Conservation (phyloP, 2,113 vertebrate genomes). For the Brienomyrus longianalis region DNA sequence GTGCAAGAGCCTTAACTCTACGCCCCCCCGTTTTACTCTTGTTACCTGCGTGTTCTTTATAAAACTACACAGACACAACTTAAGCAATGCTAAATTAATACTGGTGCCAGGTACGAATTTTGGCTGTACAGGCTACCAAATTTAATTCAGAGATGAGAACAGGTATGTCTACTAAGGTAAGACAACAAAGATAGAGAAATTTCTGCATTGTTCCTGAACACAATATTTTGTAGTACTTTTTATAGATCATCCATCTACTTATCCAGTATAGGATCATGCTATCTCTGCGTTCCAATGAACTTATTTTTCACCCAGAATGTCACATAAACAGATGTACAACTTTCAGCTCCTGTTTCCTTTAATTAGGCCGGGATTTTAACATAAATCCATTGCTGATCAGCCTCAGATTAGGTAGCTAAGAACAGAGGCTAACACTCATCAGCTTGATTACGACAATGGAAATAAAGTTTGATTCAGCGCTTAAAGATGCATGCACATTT, state of each 20-base stretch:
- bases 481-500: background rate
- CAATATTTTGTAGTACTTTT: background rate
- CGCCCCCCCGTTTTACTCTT: background rate
- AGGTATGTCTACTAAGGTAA: background rate
- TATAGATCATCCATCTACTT: background rate
- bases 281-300: background rate
- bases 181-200: background rate
- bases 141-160: background rate
- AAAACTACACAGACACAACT: background rate
- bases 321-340: background rate
- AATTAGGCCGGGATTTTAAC: background rate
- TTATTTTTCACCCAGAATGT: background rate
- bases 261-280: background rate
- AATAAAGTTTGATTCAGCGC: background rate
- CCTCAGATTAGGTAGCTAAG: background rate
- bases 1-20: background rate
- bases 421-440: background rate
- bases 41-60: background rate
- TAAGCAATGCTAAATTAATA: background rate
- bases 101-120: background rate
- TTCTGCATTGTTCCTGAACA: background rate
- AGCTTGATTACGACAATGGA: background rate
- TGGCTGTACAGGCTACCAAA: background rate
- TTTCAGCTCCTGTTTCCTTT: background rate
- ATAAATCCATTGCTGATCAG: background rate